Evolutionary conservation across 2,888 invertebrate species (phyloP), one percentile per base, ranked within the genome.

Genomic region (Xanthorhoe spadicearia): DNA sequence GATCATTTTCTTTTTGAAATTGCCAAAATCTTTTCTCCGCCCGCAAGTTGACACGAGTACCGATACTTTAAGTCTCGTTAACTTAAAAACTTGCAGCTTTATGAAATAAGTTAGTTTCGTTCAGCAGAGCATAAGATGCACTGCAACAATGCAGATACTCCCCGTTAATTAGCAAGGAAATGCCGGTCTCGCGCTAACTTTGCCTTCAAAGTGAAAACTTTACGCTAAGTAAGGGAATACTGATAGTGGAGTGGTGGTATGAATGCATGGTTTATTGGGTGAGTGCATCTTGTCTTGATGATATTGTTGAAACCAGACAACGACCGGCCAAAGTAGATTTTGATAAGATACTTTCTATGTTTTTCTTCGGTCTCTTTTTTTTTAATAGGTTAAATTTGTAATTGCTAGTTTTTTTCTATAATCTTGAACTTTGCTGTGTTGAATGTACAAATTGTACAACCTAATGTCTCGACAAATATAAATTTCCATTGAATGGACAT

Each of bases 111-210:
- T 83, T 82, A 79, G 81, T 79, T 80, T 73, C 66, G 64, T 70
- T 69, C 72, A 71, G 75, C 76, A 72, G 71, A 78, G 77, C 73
- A 72, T 73, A 77, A 77, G 77, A 77, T 78, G 77, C 74, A 76
- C 69, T 59, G 75, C 79, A 78, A 88, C 86, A 88, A 84, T 86
- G 82, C 82, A 82, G 77, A 75, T 73, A 74, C 75, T 78, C 74
- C 73, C 77, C 83, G 79, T 83, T 87, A 88, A 87, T 87, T 87
- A 87, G 85, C 78, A 76, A 79, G 81, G 80, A 83, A 85, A 81
- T 81, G 83, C 83, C 76, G 75, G 74, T 62, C 69, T 76, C 71
- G 77, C 74, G 74, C 81, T 75, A 86, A 85, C 83, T 86, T 83
- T 32, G 59, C 73, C 78, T 76, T 75, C 75, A 76, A 77, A 79